phyloP scores from a whole-genome alignment of 2,797 vertebrate genomes.

The Harpagifer antarcticus region DNA sequence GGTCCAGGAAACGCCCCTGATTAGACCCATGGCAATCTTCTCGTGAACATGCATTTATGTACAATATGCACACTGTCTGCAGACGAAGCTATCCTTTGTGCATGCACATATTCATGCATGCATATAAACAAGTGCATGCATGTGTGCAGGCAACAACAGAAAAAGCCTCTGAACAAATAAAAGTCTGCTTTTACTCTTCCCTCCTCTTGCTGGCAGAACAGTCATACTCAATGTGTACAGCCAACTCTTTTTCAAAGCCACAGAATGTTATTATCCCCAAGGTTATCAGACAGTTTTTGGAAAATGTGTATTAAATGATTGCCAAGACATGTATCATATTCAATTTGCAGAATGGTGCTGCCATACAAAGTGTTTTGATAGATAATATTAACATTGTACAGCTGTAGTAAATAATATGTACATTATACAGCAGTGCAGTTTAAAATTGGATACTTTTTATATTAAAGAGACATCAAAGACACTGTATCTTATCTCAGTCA shows the following conservation, averaged over 20 bases:
- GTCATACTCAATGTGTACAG: background rate
- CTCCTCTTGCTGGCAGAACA: background rate
- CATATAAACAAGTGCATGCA: background rate
- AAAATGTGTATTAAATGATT: background rate
- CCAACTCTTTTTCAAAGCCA: slow-evolving; percentile 14
- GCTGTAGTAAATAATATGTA: background rate
- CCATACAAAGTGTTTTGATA: background rate
- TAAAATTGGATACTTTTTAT: background rate
- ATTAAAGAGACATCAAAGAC: background rate
- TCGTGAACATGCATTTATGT: background rate
- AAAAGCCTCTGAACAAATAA: background rate
- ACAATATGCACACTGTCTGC: background rate
- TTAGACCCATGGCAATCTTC: too few relatives aligned
- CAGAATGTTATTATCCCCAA: slow-evolving; percentile 16
- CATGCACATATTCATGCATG: background rate
- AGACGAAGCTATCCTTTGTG: background rate
- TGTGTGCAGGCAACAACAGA: background rate
- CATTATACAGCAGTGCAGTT: background rate
- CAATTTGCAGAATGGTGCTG: background rate
- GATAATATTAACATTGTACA: background rate
- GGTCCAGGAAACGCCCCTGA: too few relatives aligned
- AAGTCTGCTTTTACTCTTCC: background rate
- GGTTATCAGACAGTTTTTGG: background rate
- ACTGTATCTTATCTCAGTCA: background rate
- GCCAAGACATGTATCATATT: background rate